Percentiles rank a stretch among this genome's conserved stretches.
Evolutionary conservation across 2,113 vertebrate genomes (phyloP).

Genomic region (Spea multiplicata): DNA sequence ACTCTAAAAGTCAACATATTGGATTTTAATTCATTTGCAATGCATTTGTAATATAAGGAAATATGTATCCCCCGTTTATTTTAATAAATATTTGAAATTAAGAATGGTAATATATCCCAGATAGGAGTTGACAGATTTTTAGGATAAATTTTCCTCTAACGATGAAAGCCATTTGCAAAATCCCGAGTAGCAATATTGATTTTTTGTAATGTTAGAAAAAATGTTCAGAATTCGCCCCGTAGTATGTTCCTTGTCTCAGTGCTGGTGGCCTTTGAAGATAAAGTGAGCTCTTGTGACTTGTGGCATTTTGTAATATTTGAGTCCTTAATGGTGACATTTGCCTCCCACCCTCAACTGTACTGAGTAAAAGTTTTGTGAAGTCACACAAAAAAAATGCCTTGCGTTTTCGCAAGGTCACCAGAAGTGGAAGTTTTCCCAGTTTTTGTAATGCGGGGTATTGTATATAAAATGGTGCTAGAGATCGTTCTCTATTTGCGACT

Average conservation of each 20-base stretch:
- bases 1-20: no score
- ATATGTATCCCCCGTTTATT: no score
- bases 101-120: no score
- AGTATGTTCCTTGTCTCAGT: slow-evolving; percentile 50
- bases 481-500: background rate
- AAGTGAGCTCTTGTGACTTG: slow-evolving; percentile 51
- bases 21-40: no score
- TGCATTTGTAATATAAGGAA: no score
- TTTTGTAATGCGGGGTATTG: background rate
- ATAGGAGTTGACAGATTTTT: no score
- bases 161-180: no score
- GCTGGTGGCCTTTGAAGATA: slow-evolving; percentile 45
- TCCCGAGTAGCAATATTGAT: no score
- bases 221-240: slow-evolving; percentile 51
- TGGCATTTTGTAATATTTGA: slow-evolving; percentile 57
- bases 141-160: no score
- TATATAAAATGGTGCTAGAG: background rate
- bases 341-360: slow-evolving; percentile 52
- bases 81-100: no score
- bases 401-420: slow-evolving; percentile 13
- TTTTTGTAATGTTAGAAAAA: slow-evolving; percentile 20
- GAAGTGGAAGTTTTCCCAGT: background rate
- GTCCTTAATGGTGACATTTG: slow-evolving; percentile 53
- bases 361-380: slow-evolving; percentile 56
- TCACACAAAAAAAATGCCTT: slow-evolving; percentile 21